Conservation (phyloP, 2,113 vertebrate genomes). For the Apodemus speciosus region DNA sequence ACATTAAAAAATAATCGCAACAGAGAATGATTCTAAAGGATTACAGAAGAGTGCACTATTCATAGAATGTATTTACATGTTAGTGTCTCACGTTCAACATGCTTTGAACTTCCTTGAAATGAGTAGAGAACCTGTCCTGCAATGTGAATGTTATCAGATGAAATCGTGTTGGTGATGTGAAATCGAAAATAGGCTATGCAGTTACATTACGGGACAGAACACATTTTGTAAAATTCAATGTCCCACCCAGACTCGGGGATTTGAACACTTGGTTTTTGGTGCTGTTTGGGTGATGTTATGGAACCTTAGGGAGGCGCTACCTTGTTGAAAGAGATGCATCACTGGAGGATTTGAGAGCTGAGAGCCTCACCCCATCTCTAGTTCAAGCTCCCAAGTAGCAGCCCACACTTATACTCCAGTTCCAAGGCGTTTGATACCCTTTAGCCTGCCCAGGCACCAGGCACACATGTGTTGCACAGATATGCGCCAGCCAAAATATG, state of each 20-base stretch:
- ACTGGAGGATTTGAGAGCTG: not conserved
- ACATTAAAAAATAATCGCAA: not conserved
- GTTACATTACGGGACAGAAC: conserved; percentile 58
- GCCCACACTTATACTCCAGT: too few relatives aligned
- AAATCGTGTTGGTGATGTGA: conserved; percentile 55
- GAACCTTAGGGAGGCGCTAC: conserved; percentile 41
- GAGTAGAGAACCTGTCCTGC: not conserved
- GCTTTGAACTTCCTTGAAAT: not conserved
- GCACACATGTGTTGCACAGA: too few relatives aligned
- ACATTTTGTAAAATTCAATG: conserved; percentile 28
- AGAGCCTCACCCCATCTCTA: not conserved
- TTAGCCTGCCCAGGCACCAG: not conserved
- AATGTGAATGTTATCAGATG: conserved; percentile 38
- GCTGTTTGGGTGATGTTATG: not conserved
- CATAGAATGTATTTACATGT: not conserved
- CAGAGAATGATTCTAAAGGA: not conserved
- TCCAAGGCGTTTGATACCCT: not conserved
- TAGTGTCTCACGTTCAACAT: not conserved
- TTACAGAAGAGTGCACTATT: not conserved
- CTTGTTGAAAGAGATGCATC: not conserved
- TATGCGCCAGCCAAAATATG: too few relatives aligned
- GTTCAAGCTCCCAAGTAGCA: not conserved
- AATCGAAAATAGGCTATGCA: conserved; percentile 55
- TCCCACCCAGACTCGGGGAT: not conserved
- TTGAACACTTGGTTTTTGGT: not conserved